These are phyloP conservation scores for Tenrec ecaudatus DNA, from an alignment of 2,113 vertebrate genomes.

Conservation along the genomic window DNA sequence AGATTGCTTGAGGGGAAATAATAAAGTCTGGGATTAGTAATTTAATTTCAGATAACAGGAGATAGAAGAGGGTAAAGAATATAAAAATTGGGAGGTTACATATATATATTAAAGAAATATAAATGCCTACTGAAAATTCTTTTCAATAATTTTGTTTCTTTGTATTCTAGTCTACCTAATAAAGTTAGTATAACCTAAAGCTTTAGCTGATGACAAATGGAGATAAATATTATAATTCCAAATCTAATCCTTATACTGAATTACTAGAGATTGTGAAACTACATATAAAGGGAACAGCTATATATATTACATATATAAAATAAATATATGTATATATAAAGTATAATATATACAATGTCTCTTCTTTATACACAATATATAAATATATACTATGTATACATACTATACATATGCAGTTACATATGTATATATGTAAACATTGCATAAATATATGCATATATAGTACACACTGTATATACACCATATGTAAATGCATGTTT, in stretches of 20 bases:
- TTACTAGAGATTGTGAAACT: neutral
- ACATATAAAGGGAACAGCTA: neutral
- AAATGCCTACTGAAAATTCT: constrained; percentile 39
- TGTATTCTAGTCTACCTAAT: constrained; percentile 13
- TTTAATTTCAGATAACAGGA: constrained; percentile 32
- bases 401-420: no score
- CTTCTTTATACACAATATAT: no score
- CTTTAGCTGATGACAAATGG: neutral
- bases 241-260: neutral
- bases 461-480: no score
- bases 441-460: no score
- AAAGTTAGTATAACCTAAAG: neutral
- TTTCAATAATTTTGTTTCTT: neutral
- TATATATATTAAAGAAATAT: neutral
- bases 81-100: neutral
- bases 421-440: no score
- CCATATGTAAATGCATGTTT: no score
- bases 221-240: neutral
- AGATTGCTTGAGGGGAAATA: neutral
- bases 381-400: no score
- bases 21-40: neutral
- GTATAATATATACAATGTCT: no score
- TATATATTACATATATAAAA: neutral
- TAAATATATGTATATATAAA: no score
- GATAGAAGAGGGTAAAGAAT: neutral